Evolutionary conservation across 2,888 invertebrate species (phyloP), one percentile per base, ranked within the genome.

Genomic region (Chrysolina americana): DNA sequence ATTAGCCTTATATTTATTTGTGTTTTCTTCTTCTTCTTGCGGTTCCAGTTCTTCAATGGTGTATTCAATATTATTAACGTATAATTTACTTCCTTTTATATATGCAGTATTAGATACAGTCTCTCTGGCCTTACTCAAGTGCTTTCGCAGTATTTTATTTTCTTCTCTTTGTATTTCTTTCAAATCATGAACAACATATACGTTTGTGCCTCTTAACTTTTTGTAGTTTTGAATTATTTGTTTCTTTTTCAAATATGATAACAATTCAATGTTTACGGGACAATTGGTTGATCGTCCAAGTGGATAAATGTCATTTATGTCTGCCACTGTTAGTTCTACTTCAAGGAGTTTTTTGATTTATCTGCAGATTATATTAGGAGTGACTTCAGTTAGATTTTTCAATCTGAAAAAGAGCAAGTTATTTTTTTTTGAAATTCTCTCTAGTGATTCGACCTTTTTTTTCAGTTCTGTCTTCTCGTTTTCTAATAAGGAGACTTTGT

Each of bases 381-480:
- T 28, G 2, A 28, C 5, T 28, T 28, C 28, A 5, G 2, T 28
- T 5, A 5, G 28, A 3, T 28, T 28, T 28, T 28, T 28, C 28
- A 28, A 5, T 28, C 28, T 5, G 5, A 28, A 28, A 5, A 28
- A 3, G 2, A 28, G 28, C 2, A 28, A 28, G 5, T 28, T 28
- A 28, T 28, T 28, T 5, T 28, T 28, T 28, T 28, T 28, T 3
- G 28, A 28, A 5, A 3, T 28, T 28, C 28, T 28, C 28, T 28
- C 28, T 5, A 28, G 28, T 2, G 5, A 5, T 28, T 28, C 28
- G 1, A 69, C 13, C 41, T 56, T 69, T 21, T 19, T 0, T 44
- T 69, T 69, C 44, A 69, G 41, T 21, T 41, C 41, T 63, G 10
- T 15, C 36, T 63, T 63, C 36, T 63, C 63, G 13, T 13, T 17